phyloP scores from a whole-genome alignment of 2,888 invertebrate genomes.

The Drosophila quasianomalipes region DNA sequence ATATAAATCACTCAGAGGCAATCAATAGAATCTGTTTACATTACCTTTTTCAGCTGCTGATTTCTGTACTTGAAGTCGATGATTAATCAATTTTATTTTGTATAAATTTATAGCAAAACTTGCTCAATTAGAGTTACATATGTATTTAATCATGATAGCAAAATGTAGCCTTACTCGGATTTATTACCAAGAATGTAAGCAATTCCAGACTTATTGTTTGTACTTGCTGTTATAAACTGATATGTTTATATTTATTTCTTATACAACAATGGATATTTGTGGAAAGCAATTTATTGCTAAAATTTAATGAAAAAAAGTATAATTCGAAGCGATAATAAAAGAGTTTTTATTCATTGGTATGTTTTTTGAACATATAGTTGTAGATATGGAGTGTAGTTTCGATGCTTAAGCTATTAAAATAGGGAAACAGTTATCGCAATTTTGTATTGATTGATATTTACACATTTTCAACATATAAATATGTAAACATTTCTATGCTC shows the following conservation, averaged over 20 bases:
- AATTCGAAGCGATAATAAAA: background rate
- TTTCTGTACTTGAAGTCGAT: slow-evolving; percentile 2
- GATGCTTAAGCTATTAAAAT: background rate
- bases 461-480: background rate
- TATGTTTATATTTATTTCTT: background rate
- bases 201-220: background rate
- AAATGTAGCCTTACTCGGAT: slow-evolving; percentile 10
- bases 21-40: slow-evolving; percentile 38
- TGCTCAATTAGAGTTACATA: slow-evolving; percentile 15
- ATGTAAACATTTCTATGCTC: background rate
- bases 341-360: background rate
- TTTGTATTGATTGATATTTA: background rate
- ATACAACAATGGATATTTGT: background rate
- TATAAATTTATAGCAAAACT: slow-evolving; percentile 27
- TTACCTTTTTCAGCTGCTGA: slow-evolving; percentile 11
- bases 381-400: background rate
- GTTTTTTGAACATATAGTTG: background rate
- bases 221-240: slow-evolving; percentile 1
- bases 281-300: background rate
- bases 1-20: slow-evolving; percentile 50
- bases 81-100: slow-evolving; percentile 14
- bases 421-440: background rate
- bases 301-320: background rate
- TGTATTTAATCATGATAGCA: slow-evolving; percentile 5
- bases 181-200: slow-evolving; percentile 4